phyloP scores from a whole-genome alignment of 2,113 vertebrate species.

The Tinamus guttatus region DNA sequence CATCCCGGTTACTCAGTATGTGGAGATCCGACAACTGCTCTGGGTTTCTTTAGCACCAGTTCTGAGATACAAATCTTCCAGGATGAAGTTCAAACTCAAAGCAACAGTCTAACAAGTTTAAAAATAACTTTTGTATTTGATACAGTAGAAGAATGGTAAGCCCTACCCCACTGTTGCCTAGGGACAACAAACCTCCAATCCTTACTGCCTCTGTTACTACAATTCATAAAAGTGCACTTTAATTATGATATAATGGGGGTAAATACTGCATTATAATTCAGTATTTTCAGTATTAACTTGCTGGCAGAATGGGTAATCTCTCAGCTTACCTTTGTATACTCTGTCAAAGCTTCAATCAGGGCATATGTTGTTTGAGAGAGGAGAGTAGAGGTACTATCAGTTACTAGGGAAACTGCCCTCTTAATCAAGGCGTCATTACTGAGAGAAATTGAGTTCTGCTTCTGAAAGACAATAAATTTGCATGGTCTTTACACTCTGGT shows the following conservation, averaged over 20 bases:
- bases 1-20: neutral
- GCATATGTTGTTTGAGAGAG: slow-evolving; percentile 84
- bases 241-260: neutral
- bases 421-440: slow-evolving; percentile 79
- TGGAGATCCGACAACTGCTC: neutral
- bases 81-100: neutral
- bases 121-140: neutral
- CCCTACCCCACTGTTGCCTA: fast-evolving
- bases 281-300: neutral
- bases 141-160: neutral
- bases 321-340: slow-evolving; percentile 80
- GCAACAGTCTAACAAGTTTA: neutral
- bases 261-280: neutral
- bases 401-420: slow-evolving; percentile 80
- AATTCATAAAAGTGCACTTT: neutral
- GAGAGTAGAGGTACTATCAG: slow-evolving; percentile 82
- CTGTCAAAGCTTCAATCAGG: slow-evolving; percentile 80
- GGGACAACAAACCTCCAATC: neutral
- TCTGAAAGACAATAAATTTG: slow-evolving; percentile 70
- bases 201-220: neutral
- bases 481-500: fast-evolving
- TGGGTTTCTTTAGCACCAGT: neutral
- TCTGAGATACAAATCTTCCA: neutral
- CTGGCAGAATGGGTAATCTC: fast-evolving
- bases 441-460: slow-evolving; percentile 69